Evolutionary conservation across 2,113 vertebrate genomes (phyloP), one percentile per base, ranked within the genome.

Genomic region (Myiagra hebetior): DNA sequence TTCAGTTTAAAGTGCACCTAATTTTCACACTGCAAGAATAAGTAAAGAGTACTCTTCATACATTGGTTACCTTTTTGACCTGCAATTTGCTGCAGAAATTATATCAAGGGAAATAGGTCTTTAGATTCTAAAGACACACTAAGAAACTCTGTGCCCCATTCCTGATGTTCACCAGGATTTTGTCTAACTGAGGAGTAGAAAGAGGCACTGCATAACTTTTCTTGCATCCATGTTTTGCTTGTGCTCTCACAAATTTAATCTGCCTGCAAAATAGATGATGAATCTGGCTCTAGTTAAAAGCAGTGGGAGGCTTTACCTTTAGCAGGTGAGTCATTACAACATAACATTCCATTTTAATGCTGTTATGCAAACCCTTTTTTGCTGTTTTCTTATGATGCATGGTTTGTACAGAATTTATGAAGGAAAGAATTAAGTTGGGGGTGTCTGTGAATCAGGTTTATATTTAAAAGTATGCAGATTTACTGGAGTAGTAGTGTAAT

Each of bases 351-450:
- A 62, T 79, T 97, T 92, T 70, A 81, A 67, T 91, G 87, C 82
- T 89, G 91, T 74, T 91, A 67, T 35, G 44, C 41, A 64, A 60
- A 89, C 50, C 16, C 30, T 52, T 81, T 95, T 94, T 96, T 91
- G 31, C 88, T 82, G 70, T 89, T 96, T 93, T 87, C 70, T 63
- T 72, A 59, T 89, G 56, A 80, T 75, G 23, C 86, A 86, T 93
- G 42, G 59, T 90, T 92, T 64, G 52, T 68, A 78, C 44, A 82
- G 80, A 85, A 76, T 93, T 97, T 94, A 91, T 93, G 87, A 94
- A 97, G 95, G 90, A 97, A 95, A 56, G 41, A 91, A 86, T 96
- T 92, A 94, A 83, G 42, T 93, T 70, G 55, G 85, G 24, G n/a
- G 59, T 80, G 55, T 39, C 52, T 93, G 55, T 91, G 92, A 95